Percentiles rank a stretch among this genome's conserved stretches.
phyloP scores from a whole-genome alignment of 2,888 invertebrate species.

The Oeneis ivallda region DNA sequence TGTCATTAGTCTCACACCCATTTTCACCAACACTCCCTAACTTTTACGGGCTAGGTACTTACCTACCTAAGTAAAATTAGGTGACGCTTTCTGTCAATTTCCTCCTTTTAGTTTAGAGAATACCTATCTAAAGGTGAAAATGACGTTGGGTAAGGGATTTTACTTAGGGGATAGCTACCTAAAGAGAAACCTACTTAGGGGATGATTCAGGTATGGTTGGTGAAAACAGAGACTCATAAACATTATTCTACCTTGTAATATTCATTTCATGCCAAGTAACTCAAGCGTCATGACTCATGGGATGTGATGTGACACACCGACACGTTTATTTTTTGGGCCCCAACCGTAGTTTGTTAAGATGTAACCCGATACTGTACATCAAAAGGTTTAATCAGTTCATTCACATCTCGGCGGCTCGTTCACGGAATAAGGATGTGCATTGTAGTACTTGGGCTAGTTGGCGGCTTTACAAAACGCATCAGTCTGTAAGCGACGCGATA shows the following conservation, averaged over 20 bases:
- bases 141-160: no score
- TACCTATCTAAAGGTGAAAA: no score
- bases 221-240: no score
- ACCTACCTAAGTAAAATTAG: no score
- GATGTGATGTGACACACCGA: neutral
- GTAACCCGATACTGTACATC: constrained; percentile 1
- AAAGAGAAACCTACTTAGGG: no score
- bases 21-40: neutral
- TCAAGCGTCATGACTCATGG: neutral
- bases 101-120: no score
- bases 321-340: neutral
- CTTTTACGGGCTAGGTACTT: no score
- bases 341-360: neutral
- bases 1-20: neutral
- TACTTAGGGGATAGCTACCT: no score
- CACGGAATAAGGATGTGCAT: constrained; percentile 46
- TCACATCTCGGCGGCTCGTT: constrained; percentile 34
- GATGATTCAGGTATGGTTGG: no score
- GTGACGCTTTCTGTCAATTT: no score
- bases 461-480: constrained; percentile 20
- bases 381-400: constrained; percentile 32
- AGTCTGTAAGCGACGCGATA: constrained; percentile 30
- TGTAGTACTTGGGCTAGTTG: constrained; percentile 37
- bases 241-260: no score
- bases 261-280: no score